These are phyloP conservation scores for Drosophila ercepeae DNA, from an alignment of 1,140 invertebrate species.

Conservation along the genomic window DNA sequence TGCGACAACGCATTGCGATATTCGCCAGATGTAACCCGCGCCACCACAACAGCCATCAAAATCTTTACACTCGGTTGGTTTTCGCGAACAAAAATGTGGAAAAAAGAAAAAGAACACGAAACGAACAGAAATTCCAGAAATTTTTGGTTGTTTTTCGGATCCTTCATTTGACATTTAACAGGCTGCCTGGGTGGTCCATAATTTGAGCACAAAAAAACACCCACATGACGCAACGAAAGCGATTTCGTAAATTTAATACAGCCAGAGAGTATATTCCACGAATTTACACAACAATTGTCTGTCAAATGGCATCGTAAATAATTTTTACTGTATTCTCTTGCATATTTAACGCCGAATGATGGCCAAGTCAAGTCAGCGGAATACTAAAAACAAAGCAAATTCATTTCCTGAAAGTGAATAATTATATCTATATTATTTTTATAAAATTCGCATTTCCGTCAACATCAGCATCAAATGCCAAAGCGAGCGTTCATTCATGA, in stretches of 20 bases:
- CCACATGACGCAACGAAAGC: constrained; percentile 22
- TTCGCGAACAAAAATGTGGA: background rate
- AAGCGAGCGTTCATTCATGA: constrained; percentile 38
- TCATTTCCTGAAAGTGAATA: constrained; percentile 45
- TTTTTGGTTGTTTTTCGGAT: constrained; percentile 6
- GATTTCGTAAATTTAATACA: background rate
- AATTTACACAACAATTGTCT: constrained; percentile 47
- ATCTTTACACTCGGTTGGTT: constrained; percentile 53
- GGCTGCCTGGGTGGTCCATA: background rate
- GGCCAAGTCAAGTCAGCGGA: too few relatives aligned
- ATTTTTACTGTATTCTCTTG: constrained; percentile 21
- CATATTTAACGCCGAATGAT: too few relatives aligned
- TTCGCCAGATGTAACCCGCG: constrained; percentile 47
- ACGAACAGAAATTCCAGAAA: constrained; percentile 18
- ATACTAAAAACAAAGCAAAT: constrained; percentile 16
- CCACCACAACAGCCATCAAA: constrained; percentile 28
- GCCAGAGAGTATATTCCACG: background rate
- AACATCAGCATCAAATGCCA: constrained; percentile 25
- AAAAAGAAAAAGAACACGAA: background rate
- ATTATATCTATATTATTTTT: constrained; percentile 32
- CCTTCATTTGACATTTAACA: constrained; percentile 23
- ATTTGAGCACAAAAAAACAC: too few relatives aligned
- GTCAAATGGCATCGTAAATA: constrained; percentile 28
- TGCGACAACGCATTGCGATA: constrained; percentile 51
- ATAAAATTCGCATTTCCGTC: constrained; percentile 28